Conservation (phyloP, 2,113 vertebrate species). For the Eudyptes chrysolophus region DNA sequence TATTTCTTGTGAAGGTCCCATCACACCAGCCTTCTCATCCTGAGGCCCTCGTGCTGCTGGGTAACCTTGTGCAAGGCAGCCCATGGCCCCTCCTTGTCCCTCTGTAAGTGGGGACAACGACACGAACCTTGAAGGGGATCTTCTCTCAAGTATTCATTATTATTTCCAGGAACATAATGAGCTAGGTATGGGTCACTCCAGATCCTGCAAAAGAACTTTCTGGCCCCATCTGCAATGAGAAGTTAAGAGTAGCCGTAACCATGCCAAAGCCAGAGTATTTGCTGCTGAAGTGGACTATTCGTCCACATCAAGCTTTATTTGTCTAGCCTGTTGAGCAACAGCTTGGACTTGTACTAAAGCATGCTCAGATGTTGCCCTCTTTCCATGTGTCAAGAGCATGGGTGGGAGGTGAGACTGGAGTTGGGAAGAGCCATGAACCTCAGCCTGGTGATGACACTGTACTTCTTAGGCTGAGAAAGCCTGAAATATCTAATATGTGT, state of each 20-base stretch:
- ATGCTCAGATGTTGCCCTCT: not conserved
- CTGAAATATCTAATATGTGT: not conserved
- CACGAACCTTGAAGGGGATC: not conserved
- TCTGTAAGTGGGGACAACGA: not conserved
- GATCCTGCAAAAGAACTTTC: not conserved
- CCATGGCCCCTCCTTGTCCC: not conserved
- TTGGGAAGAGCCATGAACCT: not conserved
- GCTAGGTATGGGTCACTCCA: not conserved
- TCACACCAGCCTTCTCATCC: not conserved
- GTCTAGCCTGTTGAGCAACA: not conserved
- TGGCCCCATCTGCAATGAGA: not conserved
- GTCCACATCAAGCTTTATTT: not conserved
- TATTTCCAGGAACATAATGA: not conserved
- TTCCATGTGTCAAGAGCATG: not conserved
- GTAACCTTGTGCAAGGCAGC: not conserved
- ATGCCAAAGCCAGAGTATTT: not conserved
- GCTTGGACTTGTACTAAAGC: not conserved
- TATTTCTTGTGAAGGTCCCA: not conserved
- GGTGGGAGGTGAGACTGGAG: not conserved
- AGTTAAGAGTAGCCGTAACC: not conserved
- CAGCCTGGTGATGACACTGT: not conserved
- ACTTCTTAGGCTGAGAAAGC: not conserved
- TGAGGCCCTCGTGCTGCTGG: not conserved
- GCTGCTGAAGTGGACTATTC: not conserved
- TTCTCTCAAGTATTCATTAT: not conserved